Base-by-base conservation (phyloP, 2,888 invertebrate species). In the Aphrophora alni region DNA sequence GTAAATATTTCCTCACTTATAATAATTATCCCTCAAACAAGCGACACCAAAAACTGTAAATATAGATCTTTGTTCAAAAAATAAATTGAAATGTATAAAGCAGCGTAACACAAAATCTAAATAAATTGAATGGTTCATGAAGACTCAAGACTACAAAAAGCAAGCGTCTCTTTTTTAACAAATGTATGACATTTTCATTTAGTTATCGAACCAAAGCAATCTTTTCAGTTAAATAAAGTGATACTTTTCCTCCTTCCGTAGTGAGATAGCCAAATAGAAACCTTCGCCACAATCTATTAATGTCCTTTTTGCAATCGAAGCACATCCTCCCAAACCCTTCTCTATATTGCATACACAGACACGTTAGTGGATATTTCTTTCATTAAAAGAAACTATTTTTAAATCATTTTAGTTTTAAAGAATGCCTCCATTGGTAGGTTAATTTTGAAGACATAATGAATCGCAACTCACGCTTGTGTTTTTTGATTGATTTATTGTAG, bases 151-250 rank as follows among this genome's bases (percentile, higher is more conserved):
- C 33, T 5, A 33, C 33, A 33, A 33, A 33, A 33, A 33, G n/a
- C 33, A 33, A 33, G 33, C 3, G 8, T 33, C 8, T 8, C 33
- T 8, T 59, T 3, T 59, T 21, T 59, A 59, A 59, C 59, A 59
- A 59, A 59, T 59, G 59, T 59, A 59, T 59, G 59, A 59, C 59
- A 59, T 59, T 59, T 59, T 59, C 59, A 59, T 59, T 59, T 59
- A 21, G 59, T 59, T 59, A 59, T 59, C 59, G 59, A 59, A 7
- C 21, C 7, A 3, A 59, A 21, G 59, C 59, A 59, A 59, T 59
- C 59, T 59, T 21, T 59, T 59, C 59, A 21, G 59, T 59, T 59
- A 59, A 59, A 59, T 59, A 59, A 59, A 59, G 21, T 21, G 59
- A 59, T 59, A 59, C 59, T 10, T 17, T 59, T 21, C 21, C 59